Evolutionary conservation across 2,888 invertebrate species (phyloP).

Genomic region (Rhodophaea formosa): DNA sequence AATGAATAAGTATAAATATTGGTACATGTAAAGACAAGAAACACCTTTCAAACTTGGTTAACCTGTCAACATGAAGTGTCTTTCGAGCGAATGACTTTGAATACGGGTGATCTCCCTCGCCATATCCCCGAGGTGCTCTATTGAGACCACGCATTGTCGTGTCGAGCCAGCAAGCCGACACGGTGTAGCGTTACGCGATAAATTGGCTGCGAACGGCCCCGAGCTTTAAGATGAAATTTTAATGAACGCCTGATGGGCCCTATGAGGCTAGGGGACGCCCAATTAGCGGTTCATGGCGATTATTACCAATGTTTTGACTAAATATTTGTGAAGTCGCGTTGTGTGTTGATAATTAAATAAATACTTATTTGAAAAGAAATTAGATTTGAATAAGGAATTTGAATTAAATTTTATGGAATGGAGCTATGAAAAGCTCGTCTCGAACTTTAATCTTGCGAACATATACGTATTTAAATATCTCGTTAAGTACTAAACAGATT

Average conservation of each 20-base stretch:
- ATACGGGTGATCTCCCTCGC: background rate
- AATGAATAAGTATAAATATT: no score
- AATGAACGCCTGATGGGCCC: constrained; percentile 61
- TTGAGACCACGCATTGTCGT: constrained; percentile 16
- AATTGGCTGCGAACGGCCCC: constrained; percentile 51
- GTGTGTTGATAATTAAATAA: background rate
- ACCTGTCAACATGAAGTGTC: no score
- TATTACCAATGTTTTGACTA: background rate
- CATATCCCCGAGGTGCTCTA: background rate
- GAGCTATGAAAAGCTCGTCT: no score
- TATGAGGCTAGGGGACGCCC: constrained; percentile 45
- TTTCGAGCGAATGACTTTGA: no score
- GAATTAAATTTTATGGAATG: no score
- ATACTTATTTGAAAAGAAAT: background rate
- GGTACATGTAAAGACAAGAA: no score
- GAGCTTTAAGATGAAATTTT: constrained; percentile 60
- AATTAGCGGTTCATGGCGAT: constrained; percentile 47
- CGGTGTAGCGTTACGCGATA: constrained; percentile 58
- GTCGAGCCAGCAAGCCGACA: constrained; percentile 15
- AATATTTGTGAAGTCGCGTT: background rate
- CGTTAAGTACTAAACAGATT: no score
- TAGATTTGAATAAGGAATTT: no score
- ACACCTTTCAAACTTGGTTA: no score
- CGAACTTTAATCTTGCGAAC: no score
- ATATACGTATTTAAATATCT: no score